A percentile compares a stretch with the other conserved stretches of the same genome.
Evolutionary conservation across 2,888 invertebrate species (phyloP).

Genomic region (Congeria kusceri): DNA sequence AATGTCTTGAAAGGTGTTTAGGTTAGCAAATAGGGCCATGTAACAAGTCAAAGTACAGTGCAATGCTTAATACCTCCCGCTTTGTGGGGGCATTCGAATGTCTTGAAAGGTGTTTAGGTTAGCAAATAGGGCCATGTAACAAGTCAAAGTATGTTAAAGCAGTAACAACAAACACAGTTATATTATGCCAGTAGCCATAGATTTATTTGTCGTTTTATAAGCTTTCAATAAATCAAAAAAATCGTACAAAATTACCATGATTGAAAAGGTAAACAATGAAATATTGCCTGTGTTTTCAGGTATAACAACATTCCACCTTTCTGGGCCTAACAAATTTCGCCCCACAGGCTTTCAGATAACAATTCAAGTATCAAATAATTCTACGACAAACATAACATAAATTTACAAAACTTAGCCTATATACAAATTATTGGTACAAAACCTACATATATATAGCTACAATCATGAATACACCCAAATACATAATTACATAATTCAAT

Average conservation of each 20-base stretch:
- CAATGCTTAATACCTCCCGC: too few species aligned
- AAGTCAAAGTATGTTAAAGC: too few species aligned
- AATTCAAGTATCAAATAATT: slow-evolving; percentile 1
- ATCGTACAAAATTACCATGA: slow-evolving; percentile 32
- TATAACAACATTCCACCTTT: slow-evolving; percentile 70
- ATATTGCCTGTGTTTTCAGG: slow-evolving; percentile 71
- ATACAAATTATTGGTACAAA: background rate
- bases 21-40: too few species aligned
- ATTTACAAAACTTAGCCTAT: slow-evolving; percentile 1
- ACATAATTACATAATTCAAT: background rate
- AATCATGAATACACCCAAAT: background rate
- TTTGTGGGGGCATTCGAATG: too few species aligned
- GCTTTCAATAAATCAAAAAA: slow-evolving; percentile 21
- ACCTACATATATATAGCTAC: too few species aligned
- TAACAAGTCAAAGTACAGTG: too few species aligned
- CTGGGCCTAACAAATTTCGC: slow-evolving; percentile 80
- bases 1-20: too few species aligned
- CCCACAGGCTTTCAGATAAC: slow-evolving; percentile 69
- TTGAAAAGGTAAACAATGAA: slow-evolving; percentile 20
- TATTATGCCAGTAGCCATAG: slow-evolving; percentile 40
- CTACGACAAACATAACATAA: slow-evolving; percentile 6
- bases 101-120: too few species aligned
- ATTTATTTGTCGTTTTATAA: slow-evolving; percentile 32
- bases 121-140: too few species aligned
- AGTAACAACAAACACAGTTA: background rate